A percentile compares a stretch with the other conserved stretches of the same genome.
Evolutionary conservation across 2,888 invertebrate genomes (phyloP).

Genomic region (Rhagonycha fulva): DNA sequence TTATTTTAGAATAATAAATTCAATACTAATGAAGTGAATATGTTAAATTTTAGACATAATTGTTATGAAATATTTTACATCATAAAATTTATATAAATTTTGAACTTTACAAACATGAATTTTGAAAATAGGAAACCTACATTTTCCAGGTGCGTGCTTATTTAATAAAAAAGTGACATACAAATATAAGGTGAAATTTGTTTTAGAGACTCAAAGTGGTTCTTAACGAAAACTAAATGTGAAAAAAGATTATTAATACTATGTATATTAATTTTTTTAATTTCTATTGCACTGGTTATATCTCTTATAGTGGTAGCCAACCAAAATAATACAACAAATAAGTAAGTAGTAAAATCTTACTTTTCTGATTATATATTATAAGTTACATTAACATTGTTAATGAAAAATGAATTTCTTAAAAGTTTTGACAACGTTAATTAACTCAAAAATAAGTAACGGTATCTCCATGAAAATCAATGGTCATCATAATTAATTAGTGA

Average conservation of each 20-base stretch:
- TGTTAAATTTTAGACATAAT: neutral
- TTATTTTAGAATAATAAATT: too few relatives aligned
- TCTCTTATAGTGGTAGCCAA: conserved; percentile 61
- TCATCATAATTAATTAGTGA: neutral
- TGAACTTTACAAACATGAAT: neutral
- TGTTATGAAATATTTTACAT: neutral
- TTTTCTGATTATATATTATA: too few relatives aligned
- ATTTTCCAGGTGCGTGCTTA: neutral
- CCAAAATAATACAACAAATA: conserved; percentile 31
- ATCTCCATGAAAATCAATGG: neutral
- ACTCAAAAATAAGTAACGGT: neutral
- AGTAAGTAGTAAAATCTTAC: conserved; percentile 31
- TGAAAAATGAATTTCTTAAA: conserved; percentile 36
- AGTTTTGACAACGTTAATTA: neutral
- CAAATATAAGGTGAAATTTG: neutral
- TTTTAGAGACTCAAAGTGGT: conserved; percentile 79
- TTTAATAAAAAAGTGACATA: neutral
- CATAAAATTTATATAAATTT: neutral
- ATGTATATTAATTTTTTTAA: conserved; percentile 47
- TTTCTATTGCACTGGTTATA: conserved; percentile 65
- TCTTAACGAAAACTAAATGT: conserved; percentile 74
- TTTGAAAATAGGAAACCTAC: neutral
- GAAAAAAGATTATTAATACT: conserved; percentile 69
- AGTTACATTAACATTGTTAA: too few relatives aligned
- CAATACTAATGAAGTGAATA: too few relatives aligned